Evolutionary conservation across 2,888 invertebrate genomes (phyloP).

Genomic region (Brachylomia viminalis): DNA sequence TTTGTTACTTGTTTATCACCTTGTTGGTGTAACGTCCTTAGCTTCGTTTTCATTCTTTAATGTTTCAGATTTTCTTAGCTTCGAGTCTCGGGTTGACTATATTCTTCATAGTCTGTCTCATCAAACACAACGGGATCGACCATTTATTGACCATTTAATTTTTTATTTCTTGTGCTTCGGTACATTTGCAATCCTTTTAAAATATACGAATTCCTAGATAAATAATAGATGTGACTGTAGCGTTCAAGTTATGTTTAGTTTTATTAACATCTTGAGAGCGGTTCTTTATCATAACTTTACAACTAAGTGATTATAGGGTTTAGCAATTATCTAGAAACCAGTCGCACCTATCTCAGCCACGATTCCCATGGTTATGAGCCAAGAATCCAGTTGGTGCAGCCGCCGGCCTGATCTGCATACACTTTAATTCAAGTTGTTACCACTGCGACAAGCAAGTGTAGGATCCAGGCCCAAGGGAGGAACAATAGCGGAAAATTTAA

Average conservation of each 20-base stretch:
- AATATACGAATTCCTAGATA: not conserved
- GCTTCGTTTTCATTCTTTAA: not conserved
- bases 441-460: constrained; percentile 59
- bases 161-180: too few relatives aligned
- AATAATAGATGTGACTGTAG: not conserved
- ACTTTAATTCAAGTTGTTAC: constrained; percentile 75
- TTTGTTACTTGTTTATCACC: constrained; percentile 28
- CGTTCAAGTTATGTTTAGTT: constrained; percentile 5
- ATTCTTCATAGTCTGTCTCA: not conserved
- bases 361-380: constrained; percentile 68
- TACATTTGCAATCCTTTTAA: not conserved
- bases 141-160: not conserved
- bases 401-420: constrained; percentile 72
- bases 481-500: constrained; percentile 45
- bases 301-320: constrained; percentile 41
- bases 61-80: not conserved
- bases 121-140: not conserved
- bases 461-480: constrained; percentile 54
- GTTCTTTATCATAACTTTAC: constrained; percentile 37
- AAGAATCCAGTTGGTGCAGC: constrained; percentile 71
- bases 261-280: constrained; percentile 2
- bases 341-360: constrained; percentile 35
- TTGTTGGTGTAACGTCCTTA: not conserved
- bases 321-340: constrained; percentile 53
- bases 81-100: not conserved